These are phyloP conservation scores for Microtus pennsylvanicus DNA, from an alignment of 2,113 vertebrate species.

Conservation along the genomic window DNA sequence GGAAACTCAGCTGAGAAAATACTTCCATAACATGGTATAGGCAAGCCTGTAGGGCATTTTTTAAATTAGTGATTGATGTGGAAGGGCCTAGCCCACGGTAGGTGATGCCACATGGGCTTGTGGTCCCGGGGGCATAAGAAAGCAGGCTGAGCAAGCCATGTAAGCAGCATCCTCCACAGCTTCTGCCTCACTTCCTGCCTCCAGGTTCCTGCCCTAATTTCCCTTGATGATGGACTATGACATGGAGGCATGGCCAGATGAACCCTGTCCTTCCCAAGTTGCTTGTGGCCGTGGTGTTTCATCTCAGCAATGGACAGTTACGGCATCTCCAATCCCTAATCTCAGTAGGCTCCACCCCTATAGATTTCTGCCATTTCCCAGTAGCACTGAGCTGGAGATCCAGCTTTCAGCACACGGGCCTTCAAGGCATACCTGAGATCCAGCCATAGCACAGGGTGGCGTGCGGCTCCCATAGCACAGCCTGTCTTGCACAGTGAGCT, in stretches of 20 bases:
- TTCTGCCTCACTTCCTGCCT: neutral
- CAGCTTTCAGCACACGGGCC: neutral
- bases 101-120: neutral
- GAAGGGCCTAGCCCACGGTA: neutral
- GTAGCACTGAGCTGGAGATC: neutral
- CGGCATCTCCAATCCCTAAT: neutral
- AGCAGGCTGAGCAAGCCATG: neutral
- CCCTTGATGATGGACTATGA: neutral
- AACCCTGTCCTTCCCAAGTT: neutral
- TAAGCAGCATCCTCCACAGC: neutral
- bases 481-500: neutral
- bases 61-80: neutral
- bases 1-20: neutral
- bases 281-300: neutral
- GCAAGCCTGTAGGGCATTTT: neutral
- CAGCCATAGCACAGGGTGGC: neutral
- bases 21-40: neutral
- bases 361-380: neutral
- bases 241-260: neutral
- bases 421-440: neutral
- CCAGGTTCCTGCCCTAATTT: neutral
- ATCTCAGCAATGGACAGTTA: neutral
- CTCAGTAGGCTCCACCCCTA: neutral
- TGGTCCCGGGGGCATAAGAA: neutral
- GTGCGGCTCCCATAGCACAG: neutral